Base-by-base conservation (phyloP, 2,888 invertebrate genomes). In the Melanotus villosus region DNA sequence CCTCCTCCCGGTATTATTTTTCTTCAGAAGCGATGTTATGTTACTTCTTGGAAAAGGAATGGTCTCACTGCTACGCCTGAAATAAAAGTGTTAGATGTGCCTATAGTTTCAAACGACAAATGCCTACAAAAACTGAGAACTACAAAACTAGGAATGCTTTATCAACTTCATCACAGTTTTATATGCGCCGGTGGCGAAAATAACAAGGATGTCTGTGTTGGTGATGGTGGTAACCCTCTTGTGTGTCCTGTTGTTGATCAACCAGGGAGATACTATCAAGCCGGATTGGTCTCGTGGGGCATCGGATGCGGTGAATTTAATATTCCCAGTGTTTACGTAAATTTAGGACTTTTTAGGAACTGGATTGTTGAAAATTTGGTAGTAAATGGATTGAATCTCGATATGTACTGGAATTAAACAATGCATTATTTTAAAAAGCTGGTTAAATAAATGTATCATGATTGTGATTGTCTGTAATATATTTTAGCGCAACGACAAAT, bases 151-250 rank as follows among this genome's bases (percentile, higher is more conserved):
- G 92, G 93, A 0, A 84, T 84, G 0, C 84, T 87, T 79, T 94
- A 92, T 80, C 78, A 84, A 38, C 86, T 95, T 2, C 89, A 93
- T 77, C 80, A 86, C 0, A 89, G 90, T 1, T 93, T 93, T 80
- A 88, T 93, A 64, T 94, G 94, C 78, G 94, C 94, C 0, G 93
- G 93, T 0, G 94, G 93, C 0, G 91, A 91, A 76, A 78, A 84
- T 0, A 91, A 89, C 10, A 88, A 88, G 70, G 93, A 93, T 75
- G 90, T 92, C 0, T 93, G 94, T 84, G 88, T 88, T 77, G 91
- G 76, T 2, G 94, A 94, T 79, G 94, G 94, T 0, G 94, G 94
- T 0, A 91, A 92, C 10, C 92, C 94, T 0, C 84, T 94, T 7
- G 91, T 92, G 0, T 94, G 94, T 74, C 90, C 92, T 0, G 82